Evolutionary conservation across 2,888 invertebrate genomes (phyloP), one percentile per base, ranked within the genome.

Genomic region (Agapostemon virescens): DNA sequence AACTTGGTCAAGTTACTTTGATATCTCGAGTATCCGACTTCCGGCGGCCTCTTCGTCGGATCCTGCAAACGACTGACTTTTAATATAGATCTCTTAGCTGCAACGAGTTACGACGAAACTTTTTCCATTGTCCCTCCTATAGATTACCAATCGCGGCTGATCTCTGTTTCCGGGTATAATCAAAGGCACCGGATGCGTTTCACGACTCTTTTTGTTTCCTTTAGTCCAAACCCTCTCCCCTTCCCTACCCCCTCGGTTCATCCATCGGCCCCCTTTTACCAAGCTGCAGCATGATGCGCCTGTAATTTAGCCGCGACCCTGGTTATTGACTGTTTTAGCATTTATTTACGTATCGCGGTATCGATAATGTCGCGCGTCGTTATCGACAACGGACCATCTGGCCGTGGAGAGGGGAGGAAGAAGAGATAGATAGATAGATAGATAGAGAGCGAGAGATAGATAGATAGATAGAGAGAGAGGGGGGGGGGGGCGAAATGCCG

Each of bases 1-100:
- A 86, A 87, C 85, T 87, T 86, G 87, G 81, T 82, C 84, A 81
- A 76, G 82, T 86, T 76, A 75, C 79, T 80, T 79, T 71, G 83
- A 86, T 86, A 85, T 86, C 81, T 82, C 82, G 78, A 77, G 80
- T 75, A 74, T 82, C 75, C 78, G 80, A 80, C 80, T 87, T 86
- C 81, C 85, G 85, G 68, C 67, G 30, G 79, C 72, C 74, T 83
- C 77, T 76, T 81, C 85, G 81, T 79, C 79, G 68, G 77, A 79
- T 81, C 83, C 79, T 74, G 78, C 76, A 69, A 81, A 73, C 73
- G 75, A 81, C 78, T 77, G 83, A 83, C 69, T 85, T 86, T 86
- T 86, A 85, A 86, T 86, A 85, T 87, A 84, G 85, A 86, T 85
- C 78, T 79, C 69, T 82, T 71, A 80, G 77, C 66, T 52, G 73